phyloP scores from a whole-genome alignment of 2,888 invertebrate genomes.

The Dexiosoma caninum region DNA sequence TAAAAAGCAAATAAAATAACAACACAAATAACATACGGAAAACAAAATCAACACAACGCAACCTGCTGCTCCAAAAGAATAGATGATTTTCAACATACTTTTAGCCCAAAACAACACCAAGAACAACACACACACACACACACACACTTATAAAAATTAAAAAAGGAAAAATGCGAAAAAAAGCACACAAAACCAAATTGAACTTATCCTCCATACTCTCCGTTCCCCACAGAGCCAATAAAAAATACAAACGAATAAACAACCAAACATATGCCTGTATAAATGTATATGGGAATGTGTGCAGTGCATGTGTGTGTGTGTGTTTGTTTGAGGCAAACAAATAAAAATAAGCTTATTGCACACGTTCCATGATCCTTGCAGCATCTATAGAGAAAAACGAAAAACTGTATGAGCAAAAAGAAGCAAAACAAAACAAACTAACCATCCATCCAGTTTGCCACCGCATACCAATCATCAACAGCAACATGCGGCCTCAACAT shows the following conservation, averaged over 20 bases:
- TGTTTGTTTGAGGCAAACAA: constrained; percentile 27
- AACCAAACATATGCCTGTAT: too few species aligned
- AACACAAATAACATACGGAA: constrained; percentile 41
- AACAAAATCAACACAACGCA: constrained; percentile 60
- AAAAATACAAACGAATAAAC: too few species aligned
- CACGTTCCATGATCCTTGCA: constrained; percentile 63
- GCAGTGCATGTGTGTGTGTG: not conserved
- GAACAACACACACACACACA: too few species aligned
- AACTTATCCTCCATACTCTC: constrained; percentile 29
- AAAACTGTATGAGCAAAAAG: constrained; percentile 3
- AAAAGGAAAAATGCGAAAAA: not conserved
- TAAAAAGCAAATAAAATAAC: constrained; percentile 52
- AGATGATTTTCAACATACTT: constrained; percentile 64
- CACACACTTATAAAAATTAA: not conserved
- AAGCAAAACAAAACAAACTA: constrained; percentile 36
- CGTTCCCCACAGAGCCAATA: constrained; percentile 12
- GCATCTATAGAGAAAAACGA: constrained; percentile 43
- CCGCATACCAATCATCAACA: constrained; percentile 65
- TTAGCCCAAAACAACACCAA: constrained; percentile 35
- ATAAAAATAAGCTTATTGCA: constrained; percentile 61
- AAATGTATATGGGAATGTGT: not conserved
- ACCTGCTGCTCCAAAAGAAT: constrained; percentile 64
- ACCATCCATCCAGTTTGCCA: constrained; percentile 64
- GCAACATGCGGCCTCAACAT: constrained; percentile 64
- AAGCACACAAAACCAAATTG: constrained; percentile 38